phyloP scores from a whole-genome alignment of 2,888 invertebrate species.

The Aspidiotus destructor region DNA sequence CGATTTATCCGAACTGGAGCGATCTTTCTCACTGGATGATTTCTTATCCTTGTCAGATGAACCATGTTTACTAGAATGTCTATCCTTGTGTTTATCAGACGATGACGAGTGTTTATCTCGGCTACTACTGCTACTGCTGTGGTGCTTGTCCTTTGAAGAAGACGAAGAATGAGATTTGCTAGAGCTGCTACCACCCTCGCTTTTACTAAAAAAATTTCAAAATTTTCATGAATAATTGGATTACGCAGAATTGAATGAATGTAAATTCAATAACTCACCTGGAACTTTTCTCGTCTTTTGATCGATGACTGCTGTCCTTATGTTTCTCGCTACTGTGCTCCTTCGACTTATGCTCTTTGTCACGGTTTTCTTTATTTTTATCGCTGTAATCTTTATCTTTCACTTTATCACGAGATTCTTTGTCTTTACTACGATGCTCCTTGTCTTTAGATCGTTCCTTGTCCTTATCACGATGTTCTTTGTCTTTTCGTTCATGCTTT shows the following conservation, averaged over 20 bases:
- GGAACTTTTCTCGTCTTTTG: conserved; percentile 37
- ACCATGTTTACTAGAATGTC: conserved; percentile 41
- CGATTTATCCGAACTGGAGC: background rate
- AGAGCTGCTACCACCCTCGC: conserved; percentile 32
- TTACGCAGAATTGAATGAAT: background rate
- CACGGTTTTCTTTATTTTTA: conserved; percentile 35
- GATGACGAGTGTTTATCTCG: conserved; percentile 42
- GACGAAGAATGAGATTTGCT: conserved; percentile 37
- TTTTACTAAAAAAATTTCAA: conserved; percentile 6
- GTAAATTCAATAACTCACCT: background rate
- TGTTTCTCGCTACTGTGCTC: conserved; percentile 37
- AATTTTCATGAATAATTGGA: background rate
- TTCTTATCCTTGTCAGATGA: conserved; percentile 35
- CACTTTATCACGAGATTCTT: conserved; percentile 18
- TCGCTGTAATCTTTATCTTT: conserved; percentile 23
- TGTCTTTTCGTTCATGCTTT: conserved; percentile 39
- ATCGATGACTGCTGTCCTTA: conserved; percentile 35
- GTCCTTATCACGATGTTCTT: conserved; percentile 37
- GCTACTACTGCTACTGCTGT: conserved; percentile 38
- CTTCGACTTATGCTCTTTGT: conserved; percentile 32
- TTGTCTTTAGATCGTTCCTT: conserved; percentile 39
- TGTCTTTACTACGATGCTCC: conserved; percentile 39
- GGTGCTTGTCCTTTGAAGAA: conserved; percentile 38
- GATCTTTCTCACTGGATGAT: conserved; percentile 42
- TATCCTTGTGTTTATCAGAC: conserved; percentile 39